Base-by-base conservation (phyloP, 2,888 invertebrate genomes). In the Pocota personata region DNA sequence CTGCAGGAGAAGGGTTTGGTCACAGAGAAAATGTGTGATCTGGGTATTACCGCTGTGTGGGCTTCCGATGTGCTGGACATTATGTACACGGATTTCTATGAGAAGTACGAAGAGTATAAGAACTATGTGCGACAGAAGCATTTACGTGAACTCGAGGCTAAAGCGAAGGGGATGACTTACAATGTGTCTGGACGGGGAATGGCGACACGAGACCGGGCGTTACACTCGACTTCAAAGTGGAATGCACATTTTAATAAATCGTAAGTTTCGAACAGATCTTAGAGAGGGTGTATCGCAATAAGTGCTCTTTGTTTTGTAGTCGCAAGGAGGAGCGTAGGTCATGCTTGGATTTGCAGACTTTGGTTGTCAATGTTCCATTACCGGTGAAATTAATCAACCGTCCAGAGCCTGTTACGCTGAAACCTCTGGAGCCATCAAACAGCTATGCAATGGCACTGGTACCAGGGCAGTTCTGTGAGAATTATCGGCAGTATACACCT, bases 401-500 rank as follows among this genome's bases (percentile, higher is more conserved):
- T 86, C 89, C 91, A 55, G 83, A 89, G 40, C 87, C 89, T 14
- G 89, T 89, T 43, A 83, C 88, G 32, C 88, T 90, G 21, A 87
- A 87, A 35, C 60, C 88, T 27, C 60, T 80, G 67, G 52, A 69
- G 55, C 90, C 93, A 1, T 94, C 94, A 75, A 93, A 94, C 60
- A 93, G 94, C 92, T 99, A 98, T 94, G 99, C 99, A 19, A 95
- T 98, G 83, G 96, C 99, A 52, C 93, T 99, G 87, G 95, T 99
- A 89, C 98, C 98, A 40, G 99, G 99, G n/a, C 99, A 99, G 93
- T 99, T 95, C 93, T 96, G 97, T 88, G 97, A 98, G 92, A 94
- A 95, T 91, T 98, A 96, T 93, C 95, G 96, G 90, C 89, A 92
- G 77, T 98, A 97, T 91, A 95, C 96, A 1, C 93, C 97, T 5